phyloP scores from a whole-genome alignment of 1,140 invertebrate species.

The Pseudomyrmex concolor region DNA sequence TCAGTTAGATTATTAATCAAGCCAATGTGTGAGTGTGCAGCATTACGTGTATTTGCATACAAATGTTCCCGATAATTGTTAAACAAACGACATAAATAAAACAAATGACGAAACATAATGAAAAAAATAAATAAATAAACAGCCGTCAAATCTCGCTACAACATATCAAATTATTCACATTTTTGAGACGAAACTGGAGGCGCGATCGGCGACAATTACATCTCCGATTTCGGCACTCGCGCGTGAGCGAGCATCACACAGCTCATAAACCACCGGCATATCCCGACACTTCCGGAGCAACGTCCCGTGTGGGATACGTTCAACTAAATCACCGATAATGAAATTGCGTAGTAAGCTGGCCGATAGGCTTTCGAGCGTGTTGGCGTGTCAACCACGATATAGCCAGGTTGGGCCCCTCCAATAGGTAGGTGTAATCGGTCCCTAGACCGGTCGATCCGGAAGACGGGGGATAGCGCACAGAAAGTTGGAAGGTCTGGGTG shows the following conservation, averaged over 20 bases:
- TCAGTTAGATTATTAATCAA: background rate
- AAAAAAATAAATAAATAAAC: no score
- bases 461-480: slow-evolving; percentile 17
- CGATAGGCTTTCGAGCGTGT: slow-evolving; percentile 47
- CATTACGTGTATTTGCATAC: no score
- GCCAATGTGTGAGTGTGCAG: no score
- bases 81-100: no score
- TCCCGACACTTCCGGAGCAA: slow-evolving; percentile 43
- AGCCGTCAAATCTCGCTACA: no score
- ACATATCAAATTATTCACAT: background rate
- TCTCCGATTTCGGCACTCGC: slow-evolving; percentile 48
- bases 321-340: slow-evolving; percentile 75
- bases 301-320: slow-evolving; percentile 45
- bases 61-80: no score
- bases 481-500: background rate
- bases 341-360: slow-evolving; percentile 66
- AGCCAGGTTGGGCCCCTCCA: slow-evolving; percentile 32
- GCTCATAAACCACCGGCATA: slow-evolving; percentile 40
- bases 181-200: background rate
- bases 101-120: no score
- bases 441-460: slow-evolving; percentile 24
- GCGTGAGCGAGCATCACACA: slow-evolving; percentile 40
- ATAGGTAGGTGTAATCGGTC: slow-evolving; percentile 32
- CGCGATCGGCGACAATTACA: slow-evolving; percentile 40
- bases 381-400: slow-evolving; percentile 44